Evolutionary conservation across 2,888 invertebrate species (phyloP), one percentile per base, ranked within the genome.

Genomic region (Drosophila lacicola): DNA sequence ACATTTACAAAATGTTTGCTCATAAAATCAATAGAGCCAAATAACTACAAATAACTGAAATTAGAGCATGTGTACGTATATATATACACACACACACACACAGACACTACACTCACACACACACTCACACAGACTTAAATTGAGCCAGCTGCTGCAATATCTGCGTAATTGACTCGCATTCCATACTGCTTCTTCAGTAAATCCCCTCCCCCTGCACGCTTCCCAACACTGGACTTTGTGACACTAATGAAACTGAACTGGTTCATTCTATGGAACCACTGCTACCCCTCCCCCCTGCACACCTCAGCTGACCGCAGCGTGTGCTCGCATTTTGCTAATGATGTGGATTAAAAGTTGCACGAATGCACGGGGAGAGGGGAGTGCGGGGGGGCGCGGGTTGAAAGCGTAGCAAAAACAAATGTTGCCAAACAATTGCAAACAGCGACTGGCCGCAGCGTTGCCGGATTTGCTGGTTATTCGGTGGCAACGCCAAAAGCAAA

Each of bases 1-100:
- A 83, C 84, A 87, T 84, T 83, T 87, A 70, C 82, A 86, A 82
- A 86, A 82, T 82, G 80, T 79, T 76, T 74, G 82, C 67, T 49
- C 85, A 68, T 87, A 87, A 87, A 87, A 83, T 83, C 83, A 84
- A 83, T 83, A 81, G 73, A 58, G 36, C 60, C 70, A 81, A 87
- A 83, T 84, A 76, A 65, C 78, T 64, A 69, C 74, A 80, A 82
- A 85, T 82, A 83, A 67, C 76, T 65, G 78, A 71, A 83, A 83
- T 67, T 87, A 78, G 79, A 75, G 64, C 87, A 76, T 42, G 41
- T 10, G 41, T 50, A n/a, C 9, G 34, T 17, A 53, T 42, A 46
- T 17, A 4, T 46, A 67, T 11, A 64, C 55, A 51, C 34, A 55
- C 21, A 41, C 13, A n/a, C 60, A 45, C 33, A 50, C 33, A 45